A percentile compares a stretch with the other conserved stretches of the same genome.
phyloP scores from a whole-genome alignment of 2,888 invertebrate species.

The Stenotaenia linearis region DNA sequence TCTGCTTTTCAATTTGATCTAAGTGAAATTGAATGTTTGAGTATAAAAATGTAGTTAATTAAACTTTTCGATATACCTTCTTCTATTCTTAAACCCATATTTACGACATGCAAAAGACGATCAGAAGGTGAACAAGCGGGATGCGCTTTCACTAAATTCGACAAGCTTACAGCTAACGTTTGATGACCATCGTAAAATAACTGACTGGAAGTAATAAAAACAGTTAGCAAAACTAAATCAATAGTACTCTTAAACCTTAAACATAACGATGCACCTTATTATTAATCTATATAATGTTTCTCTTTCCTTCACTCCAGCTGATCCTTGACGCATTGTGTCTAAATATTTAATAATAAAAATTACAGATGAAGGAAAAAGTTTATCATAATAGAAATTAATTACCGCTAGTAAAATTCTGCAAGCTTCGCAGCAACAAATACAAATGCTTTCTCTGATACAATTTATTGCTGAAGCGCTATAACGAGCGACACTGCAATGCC shows the following conservation, averaged over 20 bases:
- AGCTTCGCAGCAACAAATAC: no score
- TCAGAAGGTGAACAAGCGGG: conserved; percentile 96
- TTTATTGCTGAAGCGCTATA: no score
- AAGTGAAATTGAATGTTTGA: background rate
- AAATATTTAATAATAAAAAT: no score
- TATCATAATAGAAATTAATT: no score
- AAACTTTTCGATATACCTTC: conserved; percentile 51
- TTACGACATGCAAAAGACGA: conserved; percentile 75
- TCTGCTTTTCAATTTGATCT: conserved; percentile 24
- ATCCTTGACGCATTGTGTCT: conserved; percentile 27
- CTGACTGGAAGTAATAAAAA: conserved; percentile 79
- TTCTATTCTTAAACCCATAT: conserved; percentile 77
- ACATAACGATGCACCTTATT: conserved; percentile 64
- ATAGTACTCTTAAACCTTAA: conserved; percentile 21
- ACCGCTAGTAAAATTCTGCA: no score
- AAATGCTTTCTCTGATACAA: no score
- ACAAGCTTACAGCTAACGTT: conserved; percentile 77
- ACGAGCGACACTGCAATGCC: no score
- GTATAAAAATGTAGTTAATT: no score
- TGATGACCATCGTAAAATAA: conserved; percentile 96
- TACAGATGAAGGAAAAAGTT: no score
- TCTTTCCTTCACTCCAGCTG: conserved; percentile 76
- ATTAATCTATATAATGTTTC: conserved; percentile 85
- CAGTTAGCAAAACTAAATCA: background rate
- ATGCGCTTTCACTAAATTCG: conserved; percentile 78